Conservation (phyloP, 2,797 vertebrate genomes). For the Chloroceryle amazona region DNA sequence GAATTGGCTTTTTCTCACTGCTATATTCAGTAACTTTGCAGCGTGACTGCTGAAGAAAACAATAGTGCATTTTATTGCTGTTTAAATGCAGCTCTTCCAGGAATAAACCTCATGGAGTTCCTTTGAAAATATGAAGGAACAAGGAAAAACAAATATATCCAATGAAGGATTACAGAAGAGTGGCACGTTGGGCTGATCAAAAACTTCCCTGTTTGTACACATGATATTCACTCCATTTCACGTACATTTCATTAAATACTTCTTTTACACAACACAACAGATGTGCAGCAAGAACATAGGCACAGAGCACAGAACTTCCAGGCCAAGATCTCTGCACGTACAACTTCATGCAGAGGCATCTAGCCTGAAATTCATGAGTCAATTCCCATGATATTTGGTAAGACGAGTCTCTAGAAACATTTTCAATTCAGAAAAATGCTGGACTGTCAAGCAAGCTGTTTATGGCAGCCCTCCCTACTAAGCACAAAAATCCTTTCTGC, state of each 20-base stretch:
- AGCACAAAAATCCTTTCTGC: not conserved
- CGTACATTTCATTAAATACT: not conserved
- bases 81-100: not conserved
- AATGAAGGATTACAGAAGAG: not conserved
- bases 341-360: not conserved
- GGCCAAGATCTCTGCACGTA: not conserved
- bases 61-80: not conserved
- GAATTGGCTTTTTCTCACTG: not conserved
- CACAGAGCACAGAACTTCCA: not conserved
- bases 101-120: not conserved
- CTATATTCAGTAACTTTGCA: not conserved
- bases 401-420: not conserved
- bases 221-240: conserved; percentile 3
- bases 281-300: not conserved
- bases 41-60: not conserved
- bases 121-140: not conserved
- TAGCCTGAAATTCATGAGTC: not conserved
- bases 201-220: not conserved
- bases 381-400: not conserved
- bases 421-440: not conserved
- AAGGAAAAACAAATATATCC: not conserved
- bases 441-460: not conserved
- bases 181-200: not conserved
- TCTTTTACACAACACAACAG: not conserved
- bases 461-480: not conserved